phyloP scores from a whole-genome alignment of 2,888 invertebrate genomes.

The Epirrhoe alternata region DNA sequence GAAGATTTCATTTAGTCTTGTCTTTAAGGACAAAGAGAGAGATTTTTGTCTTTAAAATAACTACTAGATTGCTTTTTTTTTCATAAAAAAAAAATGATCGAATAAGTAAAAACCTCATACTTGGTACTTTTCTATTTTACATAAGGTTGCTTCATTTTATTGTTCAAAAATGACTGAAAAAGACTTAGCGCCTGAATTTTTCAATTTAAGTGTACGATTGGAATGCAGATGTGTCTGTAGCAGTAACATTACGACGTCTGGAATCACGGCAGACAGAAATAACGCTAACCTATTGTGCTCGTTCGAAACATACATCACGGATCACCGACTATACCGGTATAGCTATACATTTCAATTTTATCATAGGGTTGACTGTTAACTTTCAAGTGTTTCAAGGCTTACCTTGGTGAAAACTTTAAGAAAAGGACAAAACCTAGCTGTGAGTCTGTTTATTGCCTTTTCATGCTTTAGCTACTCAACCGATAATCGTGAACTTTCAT shows the following conservation, averaged over 20 bases:
- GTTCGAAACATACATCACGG: slow-evolving; percentile 61
- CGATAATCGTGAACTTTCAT: too few relatives aligned
- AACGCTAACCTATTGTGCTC: slow-evolving; percentile 76
- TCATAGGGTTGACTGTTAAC: slow-evolving; percentile 17
- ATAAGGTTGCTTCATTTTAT: too few relatives aligned
- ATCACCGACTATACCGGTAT: slow-evolving; percentile 53
- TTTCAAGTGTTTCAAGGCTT: neutral
- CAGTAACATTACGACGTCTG: slow-evolving; percentile 51
- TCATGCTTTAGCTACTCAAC: too few relatives aligned
- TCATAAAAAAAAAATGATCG: too few relatives aligned
- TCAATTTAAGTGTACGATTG: slow-evolving; percentile 9
- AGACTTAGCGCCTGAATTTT: neutral
- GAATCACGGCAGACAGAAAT: slow-evolving; percentile 71
- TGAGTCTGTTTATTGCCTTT: too few relatives aligned
- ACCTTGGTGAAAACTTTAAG: too few relatives aligned
- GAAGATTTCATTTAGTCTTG: slow-evolving; percentile 11
- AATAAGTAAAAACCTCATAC: too few relatives aligned
- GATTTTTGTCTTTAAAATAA: too few relatives aligned
- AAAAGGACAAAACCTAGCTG: too few relatives aligned
- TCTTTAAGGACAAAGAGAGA: too few relatives aligned
- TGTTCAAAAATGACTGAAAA: too few relatives aligned
- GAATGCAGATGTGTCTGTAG: slow-evolving; percentile 22
- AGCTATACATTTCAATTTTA: slow-evolving; percentile 48
- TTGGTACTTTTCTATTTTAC: neutral
- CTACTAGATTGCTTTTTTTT: too few relatives aligned